Evolutionary conservation across 2,797 vertebrate genomes (phyloP).

Genomic region (Characodon lateralis): DNA sequence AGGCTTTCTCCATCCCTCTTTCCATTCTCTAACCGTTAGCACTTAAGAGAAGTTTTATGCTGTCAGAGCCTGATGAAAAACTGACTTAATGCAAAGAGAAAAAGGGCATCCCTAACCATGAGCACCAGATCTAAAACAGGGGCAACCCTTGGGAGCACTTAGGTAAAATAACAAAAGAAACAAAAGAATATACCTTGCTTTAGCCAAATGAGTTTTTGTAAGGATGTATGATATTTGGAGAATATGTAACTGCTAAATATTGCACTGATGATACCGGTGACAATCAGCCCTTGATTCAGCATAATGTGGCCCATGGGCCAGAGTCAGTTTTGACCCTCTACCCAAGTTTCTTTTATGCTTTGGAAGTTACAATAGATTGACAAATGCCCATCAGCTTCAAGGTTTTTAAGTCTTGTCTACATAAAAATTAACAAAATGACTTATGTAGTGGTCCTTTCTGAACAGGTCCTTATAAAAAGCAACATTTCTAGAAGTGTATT

Average conservation of each 20-base stretch:
- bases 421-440: background rate
- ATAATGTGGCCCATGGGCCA: background rate
- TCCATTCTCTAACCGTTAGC: slow-evolving; percentile 47
- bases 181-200: background rate
- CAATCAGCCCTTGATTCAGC: background rate
- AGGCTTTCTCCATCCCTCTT: slow-evolving; percentile 58
- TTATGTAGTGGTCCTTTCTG: background rate
- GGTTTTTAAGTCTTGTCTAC: background rate
- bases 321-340: background rate
- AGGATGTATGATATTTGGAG: background rate
- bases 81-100: slow-evolving; percentile 54
- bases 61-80: slow-evolving; percentile 30
- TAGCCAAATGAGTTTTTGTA: background rate
- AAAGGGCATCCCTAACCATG: slow-evolving; percentile 32
- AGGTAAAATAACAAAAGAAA: background rate
- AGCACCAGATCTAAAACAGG: slow-evolving; percentile 7
- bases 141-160: slow-evolving; percentile 1
- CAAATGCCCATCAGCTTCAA: background rate
- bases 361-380: background rate
- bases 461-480: background rate
- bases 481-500: background rate
- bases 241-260: background rate
- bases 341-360: background rate
- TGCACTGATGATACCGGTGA: background rate
- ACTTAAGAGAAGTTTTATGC: slow-evolving; percentile 69